Evolutionary conservation across 2,113 vertebrate species (phyloP).

Genomic region (Parus major): DNA sequence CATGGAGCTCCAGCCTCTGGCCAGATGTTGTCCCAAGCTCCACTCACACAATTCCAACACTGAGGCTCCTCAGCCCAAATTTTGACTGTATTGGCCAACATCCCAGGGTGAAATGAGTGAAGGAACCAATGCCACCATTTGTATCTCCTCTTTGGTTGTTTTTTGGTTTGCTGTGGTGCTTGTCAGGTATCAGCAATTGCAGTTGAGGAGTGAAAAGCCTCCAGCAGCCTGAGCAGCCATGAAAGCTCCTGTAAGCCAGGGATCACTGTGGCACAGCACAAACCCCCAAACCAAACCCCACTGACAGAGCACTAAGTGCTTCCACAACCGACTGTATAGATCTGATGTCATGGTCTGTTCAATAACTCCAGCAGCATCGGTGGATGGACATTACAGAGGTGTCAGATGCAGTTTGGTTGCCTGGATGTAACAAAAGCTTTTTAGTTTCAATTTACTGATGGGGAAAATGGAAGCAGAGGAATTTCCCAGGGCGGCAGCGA

Average conservation of each 20-base stretch:
- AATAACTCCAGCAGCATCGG: not conserved
- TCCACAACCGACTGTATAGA: not conserved
- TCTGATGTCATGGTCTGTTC: not conserved
- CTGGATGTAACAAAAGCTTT: not conserved
- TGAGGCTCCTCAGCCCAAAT: not conserved
- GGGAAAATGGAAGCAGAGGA: constrained; percentile 23
- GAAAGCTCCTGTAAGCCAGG: not conserved
- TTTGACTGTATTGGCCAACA: not conserved
- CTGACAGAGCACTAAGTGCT: not conserved
- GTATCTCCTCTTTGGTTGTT: not conserved
- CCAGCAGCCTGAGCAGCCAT: not conserved
- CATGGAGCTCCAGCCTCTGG: not conserved
- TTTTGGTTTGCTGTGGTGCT: not conserved
- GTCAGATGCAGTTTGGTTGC: not conserved
- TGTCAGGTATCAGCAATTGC: not conserved
- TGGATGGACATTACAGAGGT: not conserved
- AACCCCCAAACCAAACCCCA: not conserved
- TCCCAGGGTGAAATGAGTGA: not conserved
- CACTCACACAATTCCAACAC: not conserved
- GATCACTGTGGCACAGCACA: not conserved
- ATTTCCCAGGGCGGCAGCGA: not conserved
- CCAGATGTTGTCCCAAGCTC: not conserved
- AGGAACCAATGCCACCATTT: fast-evolving
- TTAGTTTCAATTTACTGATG: constrained; percentile 24
- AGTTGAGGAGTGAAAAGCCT: not conserved